These are phyloP conservation scores for Raja brachyura DNA, from an alignment of 2,113 vertebrate genomes.

Conservation along the genomic window DNA sequence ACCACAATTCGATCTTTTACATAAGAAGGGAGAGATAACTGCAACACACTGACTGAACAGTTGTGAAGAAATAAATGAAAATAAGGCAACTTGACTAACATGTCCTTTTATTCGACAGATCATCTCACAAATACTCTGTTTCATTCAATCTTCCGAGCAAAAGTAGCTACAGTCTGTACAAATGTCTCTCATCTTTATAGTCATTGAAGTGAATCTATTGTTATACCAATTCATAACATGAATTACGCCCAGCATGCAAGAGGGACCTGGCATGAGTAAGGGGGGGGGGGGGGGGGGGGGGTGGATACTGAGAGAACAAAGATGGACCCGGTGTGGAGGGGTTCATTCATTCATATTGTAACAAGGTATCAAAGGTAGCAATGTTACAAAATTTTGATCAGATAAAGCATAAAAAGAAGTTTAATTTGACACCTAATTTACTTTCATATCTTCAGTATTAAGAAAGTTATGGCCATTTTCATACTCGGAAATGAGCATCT, in stretches of 20 bases:
- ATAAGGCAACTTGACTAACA: not conserved
- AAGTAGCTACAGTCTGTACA: not conserved
- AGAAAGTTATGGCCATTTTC: too few species aligned
- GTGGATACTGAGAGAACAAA: too few species aligned
- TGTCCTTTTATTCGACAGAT: not conserved
- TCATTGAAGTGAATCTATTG: not conserved
- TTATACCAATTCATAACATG: not conserved
- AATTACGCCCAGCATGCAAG: not conserved
- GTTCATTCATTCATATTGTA: not conserved
- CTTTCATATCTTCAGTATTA: too few species aligned
- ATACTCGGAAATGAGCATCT: too few species aligned
- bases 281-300: too few species aligned
- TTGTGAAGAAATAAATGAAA: not conserved
- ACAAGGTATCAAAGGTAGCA: not conserved
- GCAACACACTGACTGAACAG: not conserved
- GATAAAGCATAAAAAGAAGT: too few species aligned
- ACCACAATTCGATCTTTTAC: not conserved
- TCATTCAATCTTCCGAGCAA: not conserved
- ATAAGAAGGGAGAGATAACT: not conserved
- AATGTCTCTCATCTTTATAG: not conserved
- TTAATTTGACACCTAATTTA: too few species aligned
- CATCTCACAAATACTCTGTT: not conserved
- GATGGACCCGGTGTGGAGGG: too few species aligned
- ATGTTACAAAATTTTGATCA: too few species aligned
- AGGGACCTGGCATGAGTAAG: too few species aligned